These are phyloP conservation scores for Anthopleura xanthogrammica DNA, from an alignment of 92 coral and sea anemone genomes.

Conservation along the genomic window DNA sequence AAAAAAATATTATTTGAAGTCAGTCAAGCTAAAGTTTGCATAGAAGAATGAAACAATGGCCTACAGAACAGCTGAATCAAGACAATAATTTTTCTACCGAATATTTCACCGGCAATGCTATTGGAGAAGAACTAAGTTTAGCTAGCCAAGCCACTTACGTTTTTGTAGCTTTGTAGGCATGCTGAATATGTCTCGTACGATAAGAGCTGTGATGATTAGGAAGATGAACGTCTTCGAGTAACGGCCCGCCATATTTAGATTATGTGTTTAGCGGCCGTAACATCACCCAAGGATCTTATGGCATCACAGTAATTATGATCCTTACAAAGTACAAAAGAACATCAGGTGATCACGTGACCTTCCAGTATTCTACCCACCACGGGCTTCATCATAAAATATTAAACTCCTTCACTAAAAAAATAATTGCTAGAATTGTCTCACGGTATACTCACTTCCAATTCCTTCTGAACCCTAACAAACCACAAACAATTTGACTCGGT, in stretches of 20 bases:
- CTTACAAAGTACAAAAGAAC: background rate
- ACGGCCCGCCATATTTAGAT: constrained; percentile 9
- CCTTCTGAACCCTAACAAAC: background rate
- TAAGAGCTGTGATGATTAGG: background rate
- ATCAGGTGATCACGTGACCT: background rate
- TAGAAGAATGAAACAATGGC: background rate
- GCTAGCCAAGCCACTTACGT: background rate
- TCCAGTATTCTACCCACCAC: background rate
- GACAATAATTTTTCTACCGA: background rate
- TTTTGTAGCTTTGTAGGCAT: constrained; percentile 17
- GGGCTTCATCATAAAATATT: background rate
- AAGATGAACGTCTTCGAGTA: background rate
- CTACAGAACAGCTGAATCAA: background rate
- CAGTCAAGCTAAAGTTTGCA: background rate
- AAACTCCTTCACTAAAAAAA: background rate
- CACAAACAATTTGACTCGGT: background rate
- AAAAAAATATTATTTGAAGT: background rate
- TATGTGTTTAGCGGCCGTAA: background rate
- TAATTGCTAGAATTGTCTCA: too few species aligned
- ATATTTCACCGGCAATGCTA: background rate
- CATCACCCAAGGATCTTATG: background rate
- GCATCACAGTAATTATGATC: background rate
- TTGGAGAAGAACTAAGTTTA: too few species aligned
- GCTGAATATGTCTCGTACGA: background rate
- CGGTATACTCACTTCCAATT: background rate